Evolutionary conservation across 2,113 vertebrate species (phyloP).

Genomic region (Sphaerodactylus townsendi): DNA sequence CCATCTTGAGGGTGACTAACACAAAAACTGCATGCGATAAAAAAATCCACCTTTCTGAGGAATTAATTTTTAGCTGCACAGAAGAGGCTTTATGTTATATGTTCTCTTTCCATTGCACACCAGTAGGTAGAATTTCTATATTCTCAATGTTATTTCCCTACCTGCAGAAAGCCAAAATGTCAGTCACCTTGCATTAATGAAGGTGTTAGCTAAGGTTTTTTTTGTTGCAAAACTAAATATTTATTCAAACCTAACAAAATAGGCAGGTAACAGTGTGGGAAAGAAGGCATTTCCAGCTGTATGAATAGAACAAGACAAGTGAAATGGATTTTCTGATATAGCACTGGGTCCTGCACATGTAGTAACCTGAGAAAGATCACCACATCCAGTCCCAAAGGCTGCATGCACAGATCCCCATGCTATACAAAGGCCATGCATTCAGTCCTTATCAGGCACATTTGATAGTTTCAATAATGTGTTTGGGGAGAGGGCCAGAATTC

Average conservation of each 20-base stretch:
- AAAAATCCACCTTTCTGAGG: neutral
- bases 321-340: neutral
- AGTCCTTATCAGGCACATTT: neutral
- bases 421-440: neutral
- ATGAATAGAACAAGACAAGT: neutral
- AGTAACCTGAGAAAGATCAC: neutral
- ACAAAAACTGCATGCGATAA: neutral
- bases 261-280: neutral
- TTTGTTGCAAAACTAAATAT: neutral
- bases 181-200: neutral
- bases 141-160: slow-evolving; percentile 1
- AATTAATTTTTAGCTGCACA: neutral
- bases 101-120: neutral
- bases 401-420: neutral
- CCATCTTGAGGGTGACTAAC: neutral
- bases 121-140: slow-evolving; percentile 16
- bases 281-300: neutral
- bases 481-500: neutral
- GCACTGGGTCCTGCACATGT: neutral
- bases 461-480: neutral
- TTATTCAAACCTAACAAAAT: neutral
- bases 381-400: neutral
- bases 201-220: neutral
- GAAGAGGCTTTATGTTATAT: slow-evolving; percentile 4
- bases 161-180: slow-evolving; percentile 20